These are phyloP conservation scores for Ceyx melanurus DNA, from an alignment of 2,113 vertebrate species.

Conservation along the genomic window DNA sequence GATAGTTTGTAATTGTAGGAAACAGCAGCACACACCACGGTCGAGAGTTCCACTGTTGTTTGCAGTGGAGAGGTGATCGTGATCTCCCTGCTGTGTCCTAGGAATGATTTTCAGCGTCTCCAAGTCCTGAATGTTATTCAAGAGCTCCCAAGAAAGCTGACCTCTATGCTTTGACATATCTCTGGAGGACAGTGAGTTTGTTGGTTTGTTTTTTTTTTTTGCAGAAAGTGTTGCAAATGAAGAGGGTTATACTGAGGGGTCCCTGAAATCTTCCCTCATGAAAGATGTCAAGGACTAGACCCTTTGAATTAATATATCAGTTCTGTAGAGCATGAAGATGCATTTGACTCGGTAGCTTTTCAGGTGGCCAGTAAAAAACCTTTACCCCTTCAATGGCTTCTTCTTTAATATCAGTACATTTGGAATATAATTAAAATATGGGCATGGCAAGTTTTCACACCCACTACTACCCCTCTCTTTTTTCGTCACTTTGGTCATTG, in stretches of 20 bases:
- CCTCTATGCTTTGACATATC: not conserved
- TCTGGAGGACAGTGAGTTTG: not conserved
- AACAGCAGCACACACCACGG: rapidly evolving
- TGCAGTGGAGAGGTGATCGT: rapidly evolving
- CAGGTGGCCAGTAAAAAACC: not conserved
- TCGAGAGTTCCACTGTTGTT: not conserved
- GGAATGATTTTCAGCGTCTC: not conserved
- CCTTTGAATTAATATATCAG: not conserved
- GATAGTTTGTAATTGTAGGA: not conserved
- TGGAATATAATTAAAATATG: not conserved
- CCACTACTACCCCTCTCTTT: not conserved
- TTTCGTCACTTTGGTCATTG: not conserved
- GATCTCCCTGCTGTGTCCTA: not conserved
- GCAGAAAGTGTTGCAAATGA: not conserved
- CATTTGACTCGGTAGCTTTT: not conserved
- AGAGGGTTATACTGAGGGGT: not conserved
- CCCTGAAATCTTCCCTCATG: not conserved
- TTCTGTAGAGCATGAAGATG: not conserved
- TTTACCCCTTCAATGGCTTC: not conserved
- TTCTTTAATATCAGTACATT: not conserved
- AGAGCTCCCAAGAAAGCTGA: not conserved
- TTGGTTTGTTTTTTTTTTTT: not conserved
- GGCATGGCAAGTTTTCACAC: not conserved
- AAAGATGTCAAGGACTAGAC: not conserved
- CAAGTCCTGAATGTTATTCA: not conserved